Conservation (phyloP, 2,113 vertebrate species). For the Sceloporus tristichus region DNA sequence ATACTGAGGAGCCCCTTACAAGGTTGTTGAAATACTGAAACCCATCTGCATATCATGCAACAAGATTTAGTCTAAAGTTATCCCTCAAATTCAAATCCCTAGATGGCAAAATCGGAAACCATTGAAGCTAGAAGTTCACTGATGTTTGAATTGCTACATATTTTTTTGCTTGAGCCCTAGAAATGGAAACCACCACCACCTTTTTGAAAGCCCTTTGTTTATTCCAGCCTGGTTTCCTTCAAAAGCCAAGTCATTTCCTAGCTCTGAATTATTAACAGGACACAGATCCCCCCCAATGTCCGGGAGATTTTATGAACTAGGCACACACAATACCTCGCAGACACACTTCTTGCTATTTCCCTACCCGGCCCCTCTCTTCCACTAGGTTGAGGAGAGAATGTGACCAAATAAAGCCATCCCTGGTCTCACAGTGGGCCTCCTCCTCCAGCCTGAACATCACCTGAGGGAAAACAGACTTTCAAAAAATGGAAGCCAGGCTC, state of each 20-base stretch:
- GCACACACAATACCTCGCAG: background rate
- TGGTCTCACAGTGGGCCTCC: background rate
- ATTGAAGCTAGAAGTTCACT: background rate
- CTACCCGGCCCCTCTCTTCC: background rate
- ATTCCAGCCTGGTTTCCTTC: slow-evolving; percentile 25
- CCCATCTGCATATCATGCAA: background rate
- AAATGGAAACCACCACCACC: background rate
- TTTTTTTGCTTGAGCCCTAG: background rate
- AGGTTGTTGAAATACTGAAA: background rate
- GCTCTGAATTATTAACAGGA: slow-evolving; percentile 24
- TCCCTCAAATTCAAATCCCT: background rate
- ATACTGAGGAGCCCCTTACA: too few species aligned
- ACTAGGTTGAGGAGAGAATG: background rate
- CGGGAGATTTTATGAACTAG: slow-evolving; percentile 10
- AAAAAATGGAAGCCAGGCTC: background rate
- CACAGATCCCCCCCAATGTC: slow-evolving; percentile 12
- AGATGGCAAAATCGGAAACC: background rate
- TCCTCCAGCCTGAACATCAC: background rate
- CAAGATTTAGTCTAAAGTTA: background rate
- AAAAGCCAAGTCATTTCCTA: slow-evolving; percentile 17
- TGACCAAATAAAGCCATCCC: slow-evolving; percentile 39
- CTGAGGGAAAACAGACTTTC: slow-evolving; percentile 26
- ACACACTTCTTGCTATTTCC: background rate
- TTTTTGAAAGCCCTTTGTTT: background rate
- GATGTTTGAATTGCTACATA: background rate